These are phyloP conservation scores for Mycalesis mineus DNA, from an alignment of 2,888 invertebrate genomes.

Conservation along the genomic window DNA sequence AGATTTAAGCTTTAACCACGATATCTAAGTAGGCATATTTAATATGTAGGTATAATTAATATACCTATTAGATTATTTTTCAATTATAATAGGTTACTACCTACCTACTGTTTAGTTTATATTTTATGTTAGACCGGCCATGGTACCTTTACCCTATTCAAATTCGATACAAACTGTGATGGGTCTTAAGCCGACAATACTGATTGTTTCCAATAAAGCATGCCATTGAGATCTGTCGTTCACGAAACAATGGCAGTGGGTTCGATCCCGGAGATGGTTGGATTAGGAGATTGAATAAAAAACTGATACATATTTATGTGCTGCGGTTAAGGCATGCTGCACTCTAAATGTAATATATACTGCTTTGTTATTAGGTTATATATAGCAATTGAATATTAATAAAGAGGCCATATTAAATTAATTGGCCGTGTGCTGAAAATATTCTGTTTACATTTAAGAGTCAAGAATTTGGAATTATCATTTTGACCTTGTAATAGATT, in stretches of 20 bases:
- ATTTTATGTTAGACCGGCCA: conserved; percentile 11
- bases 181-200: conserved; percentile 70
- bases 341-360: conserved; percentile 2
- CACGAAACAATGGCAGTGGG: conserved; percentile 59
- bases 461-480: too few relatives aligned
- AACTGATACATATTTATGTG: conserved; percentile 29
- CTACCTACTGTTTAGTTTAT: too few relatives aligned
- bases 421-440: too few relatives aligned
- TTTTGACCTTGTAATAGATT: too few relatives aligned
- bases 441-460: too few relatives aligned
- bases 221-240: conserved; percentile 70
- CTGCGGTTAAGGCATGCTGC: background rate
- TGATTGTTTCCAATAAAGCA: conserved; percentile 71
- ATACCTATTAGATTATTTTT: too few relatives aligned
- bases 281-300: conserved; percentile 39
- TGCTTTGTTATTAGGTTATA: background rate
- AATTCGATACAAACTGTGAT: conserved; percentile 55
- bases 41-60: too few relatives aligned
- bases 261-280: conserved; percentile 62
- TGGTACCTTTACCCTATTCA: conserved; percentile 37
- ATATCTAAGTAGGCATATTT: too few relatives aligned
- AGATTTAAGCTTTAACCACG: too few relatives aligned
- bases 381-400: too few relatives aligned
- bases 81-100: too few relatives aligned
- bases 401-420: too few relatives aligned